A percentile compares a stretch with the other conserved stretches of the same genome.
Conservation (phyloP, 1,140 invertebrate genomes). For the Drosophila parabipectinata region DNA sequence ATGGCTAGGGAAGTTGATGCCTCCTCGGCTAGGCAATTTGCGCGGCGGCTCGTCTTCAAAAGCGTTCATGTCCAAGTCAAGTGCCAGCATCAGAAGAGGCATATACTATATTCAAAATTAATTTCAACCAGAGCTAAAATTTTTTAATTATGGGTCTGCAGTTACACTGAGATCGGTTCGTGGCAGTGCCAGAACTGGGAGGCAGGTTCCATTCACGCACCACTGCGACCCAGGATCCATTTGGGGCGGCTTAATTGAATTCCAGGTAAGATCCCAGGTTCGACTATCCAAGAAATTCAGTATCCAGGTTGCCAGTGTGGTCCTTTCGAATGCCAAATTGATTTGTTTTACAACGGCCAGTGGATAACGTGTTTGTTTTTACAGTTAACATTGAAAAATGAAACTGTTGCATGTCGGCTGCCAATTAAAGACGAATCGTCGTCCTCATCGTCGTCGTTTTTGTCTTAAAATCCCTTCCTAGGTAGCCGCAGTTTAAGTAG, state of each 20-base stretch:
- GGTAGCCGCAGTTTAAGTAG: constrained; percentile 68
- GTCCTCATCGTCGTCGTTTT: constrained; percentile 1
- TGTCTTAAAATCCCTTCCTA: constrained; percentile 17
- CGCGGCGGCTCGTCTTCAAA: constrained; percentile 71
- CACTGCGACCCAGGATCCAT: constrained; percentile 35
- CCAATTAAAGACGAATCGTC: constrained; percentile 65
- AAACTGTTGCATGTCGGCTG: constrained; percentile 75
- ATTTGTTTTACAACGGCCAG: constrained; percentile 70
- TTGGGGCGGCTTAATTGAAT: constrained; percentile 75
- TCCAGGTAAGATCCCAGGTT: constrained; percentile 41
- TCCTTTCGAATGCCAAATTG: constrained; percentile 64
- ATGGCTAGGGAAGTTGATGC: constrained; percentile 33
- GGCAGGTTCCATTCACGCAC: constrained; percentile 53
- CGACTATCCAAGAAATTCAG: background rate
- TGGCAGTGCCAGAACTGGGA: constrained; percentile 28
- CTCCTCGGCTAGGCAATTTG: constrained; percentile 70
- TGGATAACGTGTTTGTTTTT: constrained; percentile 79
- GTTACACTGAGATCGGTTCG: constrained; percentile 34
- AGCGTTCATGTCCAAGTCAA: constrained; percentile 68
- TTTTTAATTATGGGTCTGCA: constrained; percentile 80
- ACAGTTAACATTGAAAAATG: constrained; percentile 81
- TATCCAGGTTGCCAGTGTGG: constrained; percentile 41
- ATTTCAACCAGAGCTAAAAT: constrained; percentile 76
- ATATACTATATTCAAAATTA: constrained; percentile 73
- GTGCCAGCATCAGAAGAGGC: constrained; percentile 32